Evolutionary conservation across 2,888 invertebrate species (phyloP).

Genomic region (Amphipyra berbera): DNA sequence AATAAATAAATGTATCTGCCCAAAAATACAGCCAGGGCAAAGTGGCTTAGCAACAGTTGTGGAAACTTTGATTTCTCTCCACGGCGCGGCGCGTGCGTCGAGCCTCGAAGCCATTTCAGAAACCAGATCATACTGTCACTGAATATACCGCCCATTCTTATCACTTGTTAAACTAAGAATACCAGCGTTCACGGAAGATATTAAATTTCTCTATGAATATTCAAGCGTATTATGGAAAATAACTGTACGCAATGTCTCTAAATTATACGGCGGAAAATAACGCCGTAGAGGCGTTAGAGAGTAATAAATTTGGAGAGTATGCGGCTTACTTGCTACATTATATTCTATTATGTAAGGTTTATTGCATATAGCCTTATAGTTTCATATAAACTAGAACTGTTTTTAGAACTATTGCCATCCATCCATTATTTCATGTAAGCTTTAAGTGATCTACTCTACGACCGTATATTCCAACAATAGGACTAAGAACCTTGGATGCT

Average conservation of each 20-base stretch:
- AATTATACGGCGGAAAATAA: conserved; percentile 24
- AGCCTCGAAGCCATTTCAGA: conserved; percentile 22
- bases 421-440: too few species aligned
- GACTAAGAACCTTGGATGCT: too few species aligned
- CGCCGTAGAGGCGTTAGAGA: conserved; percentile 12
- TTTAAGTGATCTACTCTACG: too few species aligned
- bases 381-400: conserved; percentile 4
- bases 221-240: conserved; percentile 24
- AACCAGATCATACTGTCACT: conserved; percentile 41
- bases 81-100: conserved; percentile 18
- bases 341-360: conserved; percentile 8
- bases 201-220: conserved; percentile 31
- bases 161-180: conserved; percentile 32
- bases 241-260: conserved; percentile 25
- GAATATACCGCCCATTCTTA: conserved; percentile 34
- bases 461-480: too few species aligned
- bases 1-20: too few species aligned
- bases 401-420: not conserved
- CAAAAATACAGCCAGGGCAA: conserved; percentile 6
- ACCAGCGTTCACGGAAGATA: conserved; percentile 21
- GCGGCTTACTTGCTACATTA: not conserved
- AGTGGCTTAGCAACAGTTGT: conserved; percentile 50
- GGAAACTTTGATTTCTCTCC: conserved; percentile 40
- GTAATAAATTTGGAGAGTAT: conserved; percentile 18
- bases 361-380: not conserved